Evolutionary conservation across 1,140 invertebrate species (phyloP).

Genomic region (Oedothorax gibbosus): DNA sequence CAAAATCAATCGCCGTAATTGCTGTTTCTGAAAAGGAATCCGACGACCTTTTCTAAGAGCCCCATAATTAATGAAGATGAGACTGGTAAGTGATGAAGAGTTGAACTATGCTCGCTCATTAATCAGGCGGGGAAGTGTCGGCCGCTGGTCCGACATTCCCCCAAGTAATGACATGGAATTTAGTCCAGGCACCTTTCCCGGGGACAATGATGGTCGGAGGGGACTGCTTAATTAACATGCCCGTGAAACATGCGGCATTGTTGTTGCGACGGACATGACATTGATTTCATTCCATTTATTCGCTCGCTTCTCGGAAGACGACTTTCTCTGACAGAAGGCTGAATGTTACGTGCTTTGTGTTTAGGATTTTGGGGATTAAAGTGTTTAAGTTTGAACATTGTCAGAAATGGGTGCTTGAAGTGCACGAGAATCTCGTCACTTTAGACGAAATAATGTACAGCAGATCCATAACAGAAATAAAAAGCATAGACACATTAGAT

Average conservation of each 20-base stretch:
- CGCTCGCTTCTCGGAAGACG: too few species aligned
- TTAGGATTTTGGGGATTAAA: too few species aligned
- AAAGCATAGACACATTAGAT: too few species aligned
- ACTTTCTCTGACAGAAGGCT: too few species aligned
- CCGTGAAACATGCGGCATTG: conserved; percentile 30
- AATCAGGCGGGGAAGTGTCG: conserved; percentile 49
- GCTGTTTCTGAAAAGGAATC: conserved; percentile 22
- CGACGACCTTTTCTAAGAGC: conserved; percentile 34
- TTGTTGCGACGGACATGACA: conserved; percentile 16
- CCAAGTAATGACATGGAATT: conserved; percentile 52
- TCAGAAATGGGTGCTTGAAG: too few species aligned
- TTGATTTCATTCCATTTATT: background rate
- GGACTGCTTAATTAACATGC: conserved; percentile 47
- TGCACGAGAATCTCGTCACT: too few species aligned
- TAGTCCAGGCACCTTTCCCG: conserved; percentile 33
- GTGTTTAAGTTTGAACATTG: too few species aligned
- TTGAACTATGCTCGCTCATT: conserved; percentile 32
- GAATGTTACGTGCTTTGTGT: too few species aligned
- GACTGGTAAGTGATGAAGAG: conserved; percentile 41
- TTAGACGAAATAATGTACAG: too few species aligned
- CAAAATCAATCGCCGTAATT: conserved; percentile 45
- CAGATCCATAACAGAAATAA: too few species aligned
- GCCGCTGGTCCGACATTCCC: conserved; percentile 31
- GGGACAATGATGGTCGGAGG: conserved; percentile 11
- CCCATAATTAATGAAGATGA: conserved; percentile 53